Conservation (phyloP, 2,888 invertebrate genomes). For the Euproctis similis region DNA sequence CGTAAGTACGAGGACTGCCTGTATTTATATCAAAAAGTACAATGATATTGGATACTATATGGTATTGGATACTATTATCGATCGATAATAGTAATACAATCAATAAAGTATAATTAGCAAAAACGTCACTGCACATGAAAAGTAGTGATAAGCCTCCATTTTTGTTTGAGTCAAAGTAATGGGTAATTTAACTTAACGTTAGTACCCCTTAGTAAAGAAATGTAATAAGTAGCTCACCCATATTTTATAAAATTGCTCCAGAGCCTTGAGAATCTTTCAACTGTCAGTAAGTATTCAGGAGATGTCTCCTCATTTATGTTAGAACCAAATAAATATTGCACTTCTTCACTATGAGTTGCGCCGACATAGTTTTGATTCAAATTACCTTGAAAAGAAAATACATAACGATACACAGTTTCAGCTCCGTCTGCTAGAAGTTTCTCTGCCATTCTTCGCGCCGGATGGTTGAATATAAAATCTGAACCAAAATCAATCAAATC, state of each 20-base stretch:
- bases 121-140: too few relatives aligned
- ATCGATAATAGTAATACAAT: too few relatives aligned
- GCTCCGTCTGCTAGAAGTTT: constrained; percentile 6
- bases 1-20: too few relatives aligned
- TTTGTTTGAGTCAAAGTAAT: too few relatives aligned
- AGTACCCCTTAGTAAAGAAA: too few relatives aligned
- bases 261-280: constrained; percentile 15
- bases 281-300: constrained; percentile 5
- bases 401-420: constrained; percentile 8
- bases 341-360: constrained; percentile 28
- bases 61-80: too few relatives aligned
- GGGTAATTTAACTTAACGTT: too few relatives aligned
- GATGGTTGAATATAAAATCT: constrained; percentile 6
- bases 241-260: constrained; percentile 24
- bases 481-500: constrained; percentile 2
- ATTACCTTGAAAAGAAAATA: constrained; percentile 14
- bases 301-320: neutral
- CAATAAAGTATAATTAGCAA: too few relatives aligned
- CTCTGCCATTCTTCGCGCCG: constrained; percentile 9
- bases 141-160: too few relatives aligned
- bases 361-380: constrained; percentile 9
- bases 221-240: too few relatives aligned
- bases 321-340: constrained; percentile 21
- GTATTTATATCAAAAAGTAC: too few relatives aligned
- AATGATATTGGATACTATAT: too few relatives aligned